Conservation (phyloP, 2,888 invertebrate species). For the Camptogramma bilineatum region DNA sequence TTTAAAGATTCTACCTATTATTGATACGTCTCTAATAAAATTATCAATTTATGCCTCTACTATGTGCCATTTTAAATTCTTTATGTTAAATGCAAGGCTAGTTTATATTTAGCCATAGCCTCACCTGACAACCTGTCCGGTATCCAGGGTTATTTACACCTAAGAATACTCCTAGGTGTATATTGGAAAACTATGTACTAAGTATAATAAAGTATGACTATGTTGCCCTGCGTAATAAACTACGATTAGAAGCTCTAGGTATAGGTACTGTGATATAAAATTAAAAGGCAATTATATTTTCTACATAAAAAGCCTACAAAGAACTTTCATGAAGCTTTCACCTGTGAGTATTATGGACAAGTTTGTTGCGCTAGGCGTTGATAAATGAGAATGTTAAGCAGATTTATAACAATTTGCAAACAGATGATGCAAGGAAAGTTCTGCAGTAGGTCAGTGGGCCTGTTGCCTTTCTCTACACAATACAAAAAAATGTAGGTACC, state of each 20-base stretch:
- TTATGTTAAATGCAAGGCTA: slow-evolving; percentile 44
- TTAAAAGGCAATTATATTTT: not conserved
- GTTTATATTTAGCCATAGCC: slow-evolving; percentile 63
- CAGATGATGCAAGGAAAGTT: slow-evolving; percentile 74
- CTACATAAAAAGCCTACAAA: not conserved
- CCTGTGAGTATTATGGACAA: not conserved
- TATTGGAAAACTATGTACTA: slow-evolving; percentile 4
- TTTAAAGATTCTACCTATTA: not conserved
- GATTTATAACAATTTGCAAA: slow-evolving; percentile 48
- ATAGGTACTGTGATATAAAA: not conserved
- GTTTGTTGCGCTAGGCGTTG: slow-evolving; percentile 22
- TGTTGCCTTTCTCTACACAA: slow-evolving; percentile 74
- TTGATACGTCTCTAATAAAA: not conserved
- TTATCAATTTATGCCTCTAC: not conserved
- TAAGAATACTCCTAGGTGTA: slow-evolving; percentile 1
- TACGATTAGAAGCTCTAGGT: too few species aligned
- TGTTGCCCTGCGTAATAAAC: too few species aligned
- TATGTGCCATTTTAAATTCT: slow-evolving; percentile 13
- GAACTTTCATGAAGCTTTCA: slow-evolving; percentile 5
- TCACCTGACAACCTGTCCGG: slow-evolving; percentile 60
- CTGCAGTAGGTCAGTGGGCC: slow-evolving; percentile 73
- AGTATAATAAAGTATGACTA: not conserved
- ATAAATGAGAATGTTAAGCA: slow-evolving; percentile 35
- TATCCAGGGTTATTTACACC: slow-evolving; percentile 55
- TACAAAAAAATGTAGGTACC: slow-evolving; percentile 33